phyloP scores from a whole-genome alignment of 2,797 vertebrate species.

The Potorous gilbertii region DNA sequence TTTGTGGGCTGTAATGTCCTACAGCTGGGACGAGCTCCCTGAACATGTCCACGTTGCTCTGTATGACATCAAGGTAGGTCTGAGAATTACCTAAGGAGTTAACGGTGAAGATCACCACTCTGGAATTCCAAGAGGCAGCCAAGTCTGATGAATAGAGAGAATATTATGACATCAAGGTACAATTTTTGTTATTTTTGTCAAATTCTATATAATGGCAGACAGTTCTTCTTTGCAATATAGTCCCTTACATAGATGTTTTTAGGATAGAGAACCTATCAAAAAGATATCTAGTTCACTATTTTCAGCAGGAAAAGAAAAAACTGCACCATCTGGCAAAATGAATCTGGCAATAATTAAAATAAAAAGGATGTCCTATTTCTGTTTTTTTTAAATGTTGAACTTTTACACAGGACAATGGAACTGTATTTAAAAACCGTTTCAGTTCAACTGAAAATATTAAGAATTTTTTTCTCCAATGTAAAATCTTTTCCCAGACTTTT shows the following conservation, averaged over 20 bases:
- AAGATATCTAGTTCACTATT: neutral
- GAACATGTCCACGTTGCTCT: slow-evolving; percentile 95
- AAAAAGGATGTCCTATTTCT: neutral
- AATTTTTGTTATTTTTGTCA: slow-evolving; percentile 10
- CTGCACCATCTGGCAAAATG: slow-evolving; percentile 1
- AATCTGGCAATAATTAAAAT: slow-evolving; percentile 12
- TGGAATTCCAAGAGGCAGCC: slow-evolving; percentile 90
- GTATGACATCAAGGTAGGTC: slow-evolving; percentile 92
- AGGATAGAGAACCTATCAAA: slow-evolving; percentile 13
- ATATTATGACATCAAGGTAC: slow-evolving; percentile 53
- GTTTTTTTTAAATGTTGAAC: neutral
- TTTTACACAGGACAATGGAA: neutral
- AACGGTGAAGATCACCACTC: slow-evolving; percentile 92
- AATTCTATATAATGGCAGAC: slow-evolving; percentile 15
- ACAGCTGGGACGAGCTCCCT: slow-evolving; percentile 90
- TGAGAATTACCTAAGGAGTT: slow-evolving; percentile 93
- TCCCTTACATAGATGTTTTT: neutral
- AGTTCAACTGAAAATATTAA: neutral
- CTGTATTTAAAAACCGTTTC: neutral
- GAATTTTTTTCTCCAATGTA: neutral
- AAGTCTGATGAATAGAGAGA: slow-evolving; percentile 87
- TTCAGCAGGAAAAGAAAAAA: slow-evolving; percentile 40
- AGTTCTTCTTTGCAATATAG: neutral
- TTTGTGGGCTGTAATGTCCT: slow-evolving; percentile 88
- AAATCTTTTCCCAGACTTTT: neutral